Evolutionary conservation across 2,797 vertebrate genomes (phyloP), one percentile per base, ranked within the genome.

Genomic region (Sebastes iracundus): DNA sequence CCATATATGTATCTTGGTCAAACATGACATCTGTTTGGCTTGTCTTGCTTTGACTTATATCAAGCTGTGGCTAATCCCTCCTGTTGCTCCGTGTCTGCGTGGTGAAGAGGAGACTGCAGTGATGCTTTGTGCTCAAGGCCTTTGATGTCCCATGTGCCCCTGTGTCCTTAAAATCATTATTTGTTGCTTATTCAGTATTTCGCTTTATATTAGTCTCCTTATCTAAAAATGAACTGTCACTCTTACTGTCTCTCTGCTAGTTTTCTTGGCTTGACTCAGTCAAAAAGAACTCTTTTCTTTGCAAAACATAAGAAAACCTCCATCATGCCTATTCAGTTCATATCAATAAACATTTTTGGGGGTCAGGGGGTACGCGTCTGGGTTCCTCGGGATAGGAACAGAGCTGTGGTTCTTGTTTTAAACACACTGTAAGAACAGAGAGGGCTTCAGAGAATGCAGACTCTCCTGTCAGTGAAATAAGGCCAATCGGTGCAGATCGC

Each of bases 391-490:
- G 88, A 84, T 81, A 81, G 73, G 74, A 80, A 85, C 88, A 86
- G 71, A 87, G 66, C 65, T 85, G 87, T 80, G 88, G 83, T 87
- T 90, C 84, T 88, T 88, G 66, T 87, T 93, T 93, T 87, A 89
- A 88, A 91, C 79, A 82, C 76, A 88, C 30, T 85, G 91, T 71
- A 86, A 78, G 68, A 83, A 81, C 72, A 87, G 62, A 88, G 71
- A 75, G 52, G 22, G 72, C 76, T 73, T 89, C 82, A 76, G 81
- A 84, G 73, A 75, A 83, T 2, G 58, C 84, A 84, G 73, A 82
- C 58, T 84, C 75, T 78, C 73, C 84, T 91, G 91, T 90, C 89
- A 88, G 84, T 85, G 83, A 89, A 92, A 90, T 85, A 90, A 90
- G 76, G 69, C 81, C 85, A 82, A 82, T 42, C 79, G 46, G 58